Evolutionary conservation across 2,113 vertebrate species (phyloP).

Genomic region (Girardinichthys multiradiatus): DNA sequence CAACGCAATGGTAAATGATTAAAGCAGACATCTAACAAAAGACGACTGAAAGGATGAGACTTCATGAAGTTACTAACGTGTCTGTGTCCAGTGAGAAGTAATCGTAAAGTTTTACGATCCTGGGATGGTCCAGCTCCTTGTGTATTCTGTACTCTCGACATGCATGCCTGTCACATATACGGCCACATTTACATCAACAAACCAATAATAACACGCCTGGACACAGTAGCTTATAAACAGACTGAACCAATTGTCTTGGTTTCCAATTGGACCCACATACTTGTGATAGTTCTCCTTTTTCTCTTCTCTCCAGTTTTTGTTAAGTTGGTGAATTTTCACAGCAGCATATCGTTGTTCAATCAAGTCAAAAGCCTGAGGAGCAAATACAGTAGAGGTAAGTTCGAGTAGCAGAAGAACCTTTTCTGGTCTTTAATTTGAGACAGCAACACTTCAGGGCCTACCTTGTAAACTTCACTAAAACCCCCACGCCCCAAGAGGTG

Average conservation of each 20-base stretch:
- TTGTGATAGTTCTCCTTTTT: slow-evolving; percentile 99
- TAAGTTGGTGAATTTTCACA: slow-evolving; percentile 99
- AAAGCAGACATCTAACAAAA: not conserved
- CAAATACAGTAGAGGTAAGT: not conserved
- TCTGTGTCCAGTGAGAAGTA: slow-evolving; percentile 99
- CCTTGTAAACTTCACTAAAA: slow-evolving; percentile 99
- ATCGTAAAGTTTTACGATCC: slow-evolving; percentile 99
- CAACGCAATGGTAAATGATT: not conserved
- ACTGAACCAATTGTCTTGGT: too few species aligned
- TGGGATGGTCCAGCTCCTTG: slow-evolving; percentile 98
- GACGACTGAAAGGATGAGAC: not conserved
- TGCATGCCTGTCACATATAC: slow-evolving; percentile 85
- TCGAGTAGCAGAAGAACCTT: not conserved
- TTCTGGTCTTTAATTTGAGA: not conserved
- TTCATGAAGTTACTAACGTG: slow-evolving; percentile 85
- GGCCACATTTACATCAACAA: slow-evolving; percentile 32
- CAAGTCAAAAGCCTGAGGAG: slow-evolving; percentile 93
- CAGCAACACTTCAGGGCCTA: slow-evolving; percentile 49
- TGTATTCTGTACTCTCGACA: slow-evolving; percentile 99
- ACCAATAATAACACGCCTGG: slow-evolving; percentile 23
- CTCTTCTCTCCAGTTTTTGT: slow-evolving; percentile 99
- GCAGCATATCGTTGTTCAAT: slow-evolving; percentile 98
- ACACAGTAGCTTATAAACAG: not conserved
- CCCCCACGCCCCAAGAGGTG: slow-evolving; percentile 97
- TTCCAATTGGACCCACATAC: slow-evolving; percentile 76